Percentiles rank a stretch among this genome's conserved stretches.
phyloP scores from a whole-genome alignment of 2,888 invertebrate species.

The Serripes groenlandicus region DNA sequence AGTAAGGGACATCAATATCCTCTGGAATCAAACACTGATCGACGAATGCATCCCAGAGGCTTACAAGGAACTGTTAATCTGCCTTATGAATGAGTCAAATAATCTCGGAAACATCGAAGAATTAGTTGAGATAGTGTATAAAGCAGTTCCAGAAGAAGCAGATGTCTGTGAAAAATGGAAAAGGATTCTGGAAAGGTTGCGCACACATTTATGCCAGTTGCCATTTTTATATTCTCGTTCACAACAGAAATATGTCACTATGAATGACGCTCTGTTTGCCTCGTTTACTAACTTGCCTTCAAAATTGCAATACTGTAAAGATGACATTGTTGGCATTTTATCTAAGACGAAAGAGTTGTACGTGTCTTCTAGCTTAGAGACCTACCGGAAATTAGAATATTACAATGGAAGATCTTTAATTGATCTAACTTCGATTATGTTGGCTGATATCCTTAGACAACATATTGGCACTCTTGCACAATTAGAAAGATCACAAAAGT shows the following conservation, averaged over 20 bases:
- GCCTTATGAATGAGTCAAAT: neutral
- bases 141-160: slow-evolving; percentile 49
- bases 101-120: slow-evolving; percentile 25
- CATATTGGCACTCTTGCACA: neutral
- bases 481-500: neutral
- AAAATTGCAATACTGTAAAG: neutral
- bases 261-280: slow-evolving; percentile 37
- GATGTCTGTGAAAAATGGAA: slow-evolving; percentile 51
- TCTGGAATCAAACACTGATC: slow-evolving; percentile 80
- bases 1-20: slow-evolving; percentile 68
- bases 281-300: neutral
- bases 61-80: slow-evolving; percentile 47
- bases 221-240: slow-evolving; percentile 33
- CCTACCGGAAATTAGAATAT: neutral
- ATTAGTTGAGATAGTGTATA: slow-evolving; percentile 37
- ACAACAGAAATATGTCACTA: slow-evolving; percentile 23
- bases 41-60: slow-evolving; percentile 75
- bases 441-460: neutral
- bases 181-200: neutral
- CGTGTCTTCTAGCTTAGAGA: neutral
- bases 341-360: neutral
- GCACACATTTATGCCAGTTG: slow-evolving; percentile 62
- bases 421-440: neutral
- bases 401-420: neutral
- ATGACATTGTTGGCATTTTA: neutral